Evolutionary conservation across 2,888 invertebrate species (phyloP), one percentile per base, ranked within the genome.

Genomic region (Bedellia somnulentella): DNA sequence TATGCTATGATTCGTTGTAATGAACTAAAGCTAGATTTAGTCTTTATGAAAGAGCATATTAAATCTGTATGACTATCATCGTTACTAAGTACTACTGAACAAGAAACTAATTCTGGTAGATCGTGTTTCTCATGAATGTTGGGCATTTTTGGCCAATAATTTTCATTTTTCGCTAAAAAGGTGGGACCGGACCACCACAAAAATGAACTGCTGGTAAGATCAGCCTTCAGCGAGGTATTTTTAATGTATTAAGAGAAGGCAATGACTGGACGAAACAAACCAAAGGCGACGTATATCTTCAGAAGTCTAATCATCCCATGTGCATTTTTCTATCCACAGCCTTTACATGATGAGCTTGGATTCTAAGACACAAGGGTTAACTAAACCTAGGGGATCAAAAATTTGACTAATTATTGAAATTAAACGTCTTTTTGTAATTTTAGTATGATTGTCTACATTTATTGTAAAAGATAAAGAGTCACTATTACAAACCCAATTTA

Each of bases 351-450:
- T 13, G 14, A 29, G 11, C 30, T 33, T 30, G 8, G 30, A 27
- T 12, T 22, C 14, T 3, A 30, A 22, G 10, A 27, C 10, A 25
- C 33, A 33, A 15, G 33, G 33, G 9, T 23, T 22, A 4, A 33
- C 22, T 11, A 33, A 26, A 11, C 33, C 33, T 12, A 33, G 9
- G 16, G 24, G 12, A 32, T 31, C 31, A 21, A 31, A 31, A 5
- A 31, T 16, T 24, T 31, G 26, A 27, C 21, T 26, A 12, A 31
- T 16, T 4, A 14, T 21, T 8, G 27, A 31, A 12, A 31, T 23
- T 9, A 31, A 23, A 8, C 5, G 8, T 2, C 31, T 13, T 22
- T 31, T 31, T 18, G 31, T 31, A 13, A 25, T n/a, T 25, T 25
- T 25, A n/a, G 12, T 8, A 9, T 14, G n/a, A n/a, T 5, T 4